Percentiles rank a stretch among this genome's conserved stretches.
phyloP scores from a whole-genome alignment of 1,140 invertebrate genomes.

The Aphaenogaster floridana region DNA sequence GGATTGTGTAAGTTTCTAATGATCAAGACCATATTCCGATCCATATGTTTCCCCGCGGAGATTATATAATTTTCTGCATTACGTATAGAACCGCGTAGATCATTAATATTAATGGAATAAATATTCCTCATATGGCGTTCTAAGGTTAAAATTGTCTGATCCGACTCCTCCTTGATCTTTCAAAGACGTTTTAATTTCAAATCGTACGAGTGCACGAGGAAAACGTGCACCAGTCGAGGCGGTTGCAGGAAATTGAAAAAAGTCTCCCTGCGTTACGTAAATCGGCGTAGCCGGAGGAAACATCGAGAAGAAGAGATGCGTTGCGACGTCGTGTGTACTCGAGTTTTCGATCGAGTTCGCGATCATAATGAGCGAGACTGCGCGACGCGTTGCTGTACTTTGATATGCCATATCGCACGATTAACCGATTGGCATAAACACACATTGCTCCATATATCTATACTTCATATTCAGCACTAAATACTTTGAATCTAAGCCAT shows the following conservation, averaged over 20 bases:
- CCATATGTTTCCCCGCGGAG: background rate
- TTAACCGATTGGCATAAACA: conserved; percentile 30
- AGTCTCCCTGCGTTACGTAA: conserved; percentile 30
- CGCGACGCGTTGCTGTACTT: conserved; percentile 36
- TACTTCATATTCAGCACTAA: conserved; percentile 7
- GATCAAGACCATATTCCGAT: conserved; percentile 4
- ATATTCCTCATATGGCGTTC: background rate
- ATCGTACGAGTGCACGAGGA: conserved; percentile 13
- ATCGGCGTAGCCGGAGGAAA: background rate
- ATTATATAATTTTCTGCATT: conserved; percentile 26
- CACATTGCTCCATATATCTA: background rate
- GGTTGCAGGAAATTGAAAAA: conserved; percentile 27
- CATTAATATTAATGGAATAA: conserved; percentile 38
- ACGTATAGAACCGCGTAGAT: conserved; percentile 8
- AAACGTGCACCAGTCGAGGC: background rate
- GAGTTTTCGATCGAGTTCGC: conserved; percentile 11
- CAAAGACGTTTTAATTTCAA: conserved; percentile 17
- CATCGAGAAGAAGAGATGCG: background rate
- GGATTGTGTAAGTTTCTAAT: conserved; percentile 19
- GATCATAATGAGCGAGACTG: conserved; percentile 24
- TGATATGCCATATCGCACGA: conserved; percentile 36
- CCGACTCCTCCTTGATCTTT: background rate
- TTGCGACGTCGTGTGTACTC: background rate
- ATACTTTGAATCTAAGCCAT: background rate
- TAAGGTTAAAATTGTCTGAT: conserved; percentile 13